Conservation (phyloP, 2,888 invertebrate genomes). For the Oligia latruncula region DNA sequence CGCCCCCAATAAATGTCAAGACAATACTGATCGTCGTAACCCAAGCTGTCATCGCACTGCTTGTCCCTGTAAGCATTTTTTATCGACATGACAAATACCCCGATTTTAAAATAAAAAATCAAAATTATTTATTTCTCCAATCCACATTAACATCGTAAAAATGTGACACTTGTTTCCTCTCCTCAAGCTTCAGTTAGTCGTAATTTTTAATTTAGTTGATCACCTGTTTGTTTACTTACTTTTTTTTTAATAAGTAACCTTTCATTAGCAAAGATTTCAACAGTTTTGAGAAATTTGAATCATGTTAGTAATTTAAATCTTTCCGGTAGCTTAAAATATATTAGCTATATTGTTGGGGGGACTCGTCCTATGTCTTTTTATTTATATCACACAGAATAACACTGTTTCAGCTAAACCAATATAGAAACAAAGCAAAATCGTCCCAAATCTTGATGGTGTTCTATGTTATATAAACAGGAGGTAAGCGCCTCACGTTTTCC, state of each 20-base stretch:
- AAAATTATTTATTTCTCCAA: too few relatives aligned
- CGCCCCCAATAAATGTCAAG: conserved; percentile 36
- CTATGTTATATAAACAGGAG: conserved; percentile 49
- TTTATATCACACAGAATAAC: not conserved
- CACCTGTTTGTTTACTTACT: not conserved
- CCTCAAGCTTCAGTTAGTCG: not conserved
- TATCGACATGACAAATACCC: not conserved
- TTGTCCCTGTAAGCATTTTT: not conserved
- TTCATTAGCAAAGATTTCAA: not conserved
- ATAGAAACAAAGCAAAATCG: conserved; percentile 44
- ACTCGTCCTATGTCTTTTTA: not conserved
- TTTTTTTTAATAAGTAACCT: too few relatives aligned
- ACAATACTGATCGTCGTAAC: conserved; percentile 21
- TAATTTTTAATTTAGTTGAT: not conserved
- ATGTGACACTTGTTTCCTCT: not conserved
- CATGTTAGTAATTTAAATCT: not conserved
- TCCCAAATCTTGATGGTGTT: conserved; percentile 56
- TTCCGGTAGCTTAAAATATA: too few relatives aligned
- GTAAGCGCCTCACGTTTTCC: conserved; percentile 69
- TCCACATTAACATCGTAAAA: not conserved
- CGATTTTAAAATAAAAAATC: not conserved
- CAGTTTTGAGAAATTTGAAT: not conserved
- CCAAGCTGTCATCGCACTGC: not conserved
- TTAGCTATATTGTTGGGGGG: too few relatives aligned
- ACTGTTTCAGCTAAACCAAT: conserved; percentile 20